A percentile compares a stretch with the other conserved stretches of the same genome.
These are phyloP conservation scores for Pseudoips prasinana DNA, from an alignment of 2,888 invertebrate species.

Conservation along the genomic window DNA sequence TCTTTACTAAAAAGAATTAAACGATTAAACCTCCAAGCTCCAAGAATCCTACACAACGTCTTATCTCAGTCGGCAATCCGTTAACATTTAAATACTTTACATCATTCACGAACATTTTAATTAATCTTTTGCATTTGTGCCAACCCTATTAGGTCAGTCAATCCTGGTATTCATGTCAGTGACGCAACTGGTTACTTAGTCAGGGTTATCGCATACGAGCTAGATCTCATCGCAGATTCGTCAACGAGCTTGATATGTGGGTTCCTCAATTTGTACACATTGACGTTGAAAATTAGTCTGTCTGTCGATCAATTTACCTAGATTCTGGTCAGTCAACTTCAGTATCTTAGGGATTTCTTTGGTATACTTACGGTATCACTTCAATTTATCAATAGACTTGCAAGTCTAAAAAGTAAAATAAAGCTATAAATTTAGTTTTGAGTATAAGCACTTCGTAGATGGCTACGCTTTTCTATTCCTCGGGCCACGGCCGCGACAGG, in stretches of 20 bases:
- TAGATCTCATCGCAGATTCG: slow-evolving; percentile 66
- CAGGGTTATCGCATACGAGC: slow-evolving; percentile 46
- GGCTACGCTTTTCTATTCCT: no score
- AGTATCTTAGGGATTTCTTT: slow-evolving; percentile 8
- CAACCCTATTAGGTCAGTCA: slow-evolving; percentile 14
- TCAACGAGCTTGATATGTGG: slow-evolving; percentile 64
- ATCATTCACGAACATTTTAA: slow-evolving; percentile 18
- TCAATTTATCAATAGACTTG: no score
- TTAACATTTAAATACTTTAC: slow-evolving; percentile 15
- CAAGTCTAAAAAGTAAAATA: no score
- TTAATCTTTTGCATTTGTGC: slow-evolving; percentile 15
- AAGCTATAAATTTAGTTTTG: no score
- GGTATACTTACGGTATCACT: no score
- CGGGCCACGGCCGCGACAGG: no score
- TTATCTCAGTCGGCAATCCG: not conserved
- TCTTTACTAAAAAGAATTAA: no score
- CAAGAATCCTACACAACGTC: not conserved
- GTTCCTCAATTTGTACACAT: slow-evolving; percentile 70
- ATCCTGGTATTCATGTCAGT: slow-evolving; percentile 30
- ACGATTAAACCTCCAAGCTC: no score
- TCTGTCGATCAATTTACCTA: slow-evolving; percentile 68
- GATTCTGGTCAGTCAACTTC: slow-evolving; percentile 60
- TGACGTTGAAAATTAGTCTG: slow-evolving; percentile 48
- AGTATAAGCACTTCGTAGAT: no score
- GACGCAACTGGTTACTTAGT: slow-evolving; percentile 30